Base-by-base conservation (phyloP, 2,888 invertebrate genomes). In the Podabrus alpinus region DNA sequence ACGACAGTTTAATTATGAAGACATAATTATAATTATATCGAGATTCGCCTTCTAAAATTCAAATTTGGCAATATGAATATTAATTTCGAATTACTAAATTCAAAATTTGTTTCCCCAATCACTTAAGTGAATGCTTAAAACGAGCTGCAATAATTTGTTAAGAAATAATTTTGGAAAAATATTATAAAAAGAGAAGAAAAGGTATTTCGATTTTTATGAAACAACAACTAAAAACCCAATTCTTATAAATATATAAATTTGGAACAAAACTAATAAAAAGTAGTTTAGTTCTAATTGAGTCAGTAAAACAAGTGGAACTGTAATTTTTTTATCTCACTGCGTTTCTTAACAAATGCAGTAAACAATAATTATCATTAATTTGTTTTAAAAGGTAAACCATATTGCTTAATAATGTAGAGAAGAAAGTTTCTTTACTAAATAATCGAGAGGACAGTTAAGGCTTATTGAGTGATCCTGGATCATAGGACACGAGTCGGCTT, bases 401-500 rank as follows among this genome's bases (percentile, higher is more conserved):
- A 45, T 4, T 45, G n/a, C 13, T 45, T 45, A 45, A 45, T 9
- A 45, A n/a, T n/a, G 5, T 45, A n/a, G 45, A 45, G 45, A 45
- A 45, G 45, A 45, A 45, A 45, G 45, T n/a, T 45, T 45, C 7
- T 45, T 45, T 45, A 45, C n/a, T 19, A 19, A 21, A 64, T 13
- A 64, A 19, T 15, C n/a, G 13, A n/a, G 21, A 19, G 62, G 62
- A 64, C 62, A 64, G 62, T 64, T 19, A 11, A 64, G 62, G 62
- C 5, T 64, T 69, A 69, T 74, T 74, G 66, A 45, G 70, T 70
- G 61, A 67, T 66, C 70, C 61, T 24, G 45, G 66, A 45, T 71
- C 60, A 70, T 60, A 45, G 68, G 67, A 15, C 29, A 67, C 16
- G 70, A 74, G 69, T 67, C 70, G 77, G 80, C 75, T 80, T 80